Base-by-base conservation (phyloP, 2,888 invertebrate species). In the Steinernema carpocapsae region DNA sequence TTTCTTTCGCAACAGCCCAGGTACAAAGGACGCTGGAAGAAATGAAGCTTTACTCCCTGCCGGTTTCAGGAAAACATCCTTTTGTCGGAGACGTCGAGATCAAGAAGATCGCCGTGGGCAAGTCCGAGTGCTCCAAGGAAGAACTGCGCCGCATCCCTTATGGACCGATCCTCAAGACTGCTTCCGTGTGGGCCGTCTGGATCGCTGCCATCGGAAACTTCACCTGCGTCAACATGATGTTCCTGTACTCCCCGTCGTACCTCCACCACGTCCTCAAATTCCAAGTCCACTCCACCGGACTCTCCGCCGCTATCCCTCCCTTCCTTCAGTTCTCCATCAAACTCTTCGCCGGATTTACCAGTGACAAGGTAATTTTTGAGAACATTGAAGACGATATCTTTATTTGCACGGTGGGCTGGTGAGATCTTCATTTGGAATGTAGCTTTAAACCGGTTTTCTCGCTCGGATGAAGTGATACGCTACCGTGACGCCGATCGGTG, bases 161-260 rank as follows among this genome's bases (percentile, higher is more conserved):
- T 71, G 75, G 75, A 7, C 74, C 79, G 0, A 86, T 86, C 73
- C 77, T 84, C 4, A 76, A 76, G 43, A 85, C 85, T 7, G 85
- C 84, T 4, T 82, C 85, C 26, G 83, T 86, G 52, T 86, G 86
- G 85, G 86, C 86, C 37, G 81, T 86, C 10, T 86, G 86, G 86
- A 78, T 84, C 14, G 86, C 84, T 1, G 80, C 86, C 10, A 79
- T 86, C 56, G 86, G 86, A 52, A 86, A 86, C 76, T 86, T 86
- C 79, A 80, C 79, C 17, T 80, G 83, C 71, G 84, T 86, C 79
- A 86, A 86, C 76, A 80, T 85, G 82, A 84, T 86, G 85, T 86
- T 86, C 81, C 81, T 86, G 70, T 86, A 82, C 79, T 82, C 82
- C 7, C 85, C 78, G 14, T 75, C 64, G 29, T 81, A 83, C 74